Base-by-base conservation (phyloP, 2,797 vertebrate species). In the Schizothorax lantsangensis region DNA sequence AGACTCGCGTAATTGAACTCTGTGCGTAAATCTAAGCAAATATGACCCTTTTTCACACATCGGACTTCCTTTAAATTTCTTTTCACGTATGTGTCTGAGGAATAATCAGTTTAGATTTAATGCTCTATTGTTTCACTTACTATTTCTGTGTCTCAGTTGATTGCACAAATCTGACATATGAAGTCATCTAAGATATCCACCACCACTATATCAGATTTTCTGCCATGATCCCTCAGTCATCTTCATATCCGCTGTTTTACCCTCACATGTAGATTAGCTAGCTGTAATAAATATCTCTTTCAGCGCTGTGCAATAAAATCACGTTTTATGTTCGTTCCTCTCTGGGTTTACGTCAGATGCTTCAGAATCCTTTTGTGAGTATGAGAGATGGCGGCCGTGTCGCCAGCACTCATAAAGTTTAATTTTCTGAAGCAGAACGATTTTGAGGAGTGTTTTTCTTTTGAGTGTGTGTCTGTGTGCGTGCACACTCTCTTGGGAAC, bases 321-420 rank as follows among this genome's bases (percentile, higher is more conserved):
- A 84, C 57, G 68, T 33, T 91, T 93, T 89, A 92, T 94, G 91
- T 92, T 87, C 85, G 82, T 52, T 81, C 88, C 87, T 91, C 89
- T 89, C 79, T 0, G 17, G 3, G 84, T 79, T 92, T 90, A 93
- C 84, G 86, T 94, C 92, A 92, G 82, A 40, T 84, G 83, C 87
- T 81, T 72, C 84, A 90, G 83, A 91, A 91, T 91, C 90, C 88
- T 85, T 91, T 92, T 92, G 84, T 91, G 89, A 91, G 84, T 77
- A 45, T 54, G 68, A 49, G 84, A 89, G 52, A 87, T 85, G 78
- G 89, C 36, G 80, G 87, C 74, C 72, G 77, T 54, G 84, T 81
- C 78, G 79, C 90, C 88, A 86, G 84, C 11, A 19, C 83, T 91
- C 87, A 91, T 93, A 93, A 93, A 95, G 62, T 91, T 91, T 90